Conservation (phyloP, 2,113 vertebrate genomes). For the Malaclemys terrapin region DNA sequence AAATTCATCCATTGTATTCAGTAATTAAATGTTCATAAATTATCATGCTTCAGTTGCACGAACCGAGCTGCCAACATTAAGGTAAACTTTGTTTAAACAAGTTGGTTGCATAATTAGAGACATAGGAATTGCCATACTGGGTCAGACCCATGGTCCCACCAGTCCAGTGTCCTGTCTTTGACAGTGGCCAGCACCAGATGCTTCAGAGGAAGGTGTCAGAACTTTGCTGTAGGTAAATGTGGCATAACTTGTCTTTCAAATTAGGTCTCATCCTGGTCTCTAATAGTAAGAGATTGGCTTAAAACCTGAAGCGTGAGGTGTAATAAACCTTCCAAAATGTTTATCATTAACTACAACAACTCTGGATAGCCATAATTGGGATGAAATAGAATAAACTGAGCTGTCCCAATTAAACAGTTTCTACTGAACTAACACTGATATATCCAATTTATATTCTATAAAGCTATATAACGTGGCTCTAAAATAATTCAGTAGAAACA, state of each 20-base stretch:
- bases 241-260: background rate
- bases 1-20: background rate
- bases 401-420: background rate
- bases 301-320: background rate
- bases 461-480: background rate
- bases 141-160: background rate
- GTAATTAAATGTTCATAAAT: background rate
- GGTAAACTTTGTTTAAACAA: background rate
- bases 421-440: background rate
- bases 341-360: slow-evolving; percentile 2
- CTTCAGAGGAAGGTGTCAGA: background rate
- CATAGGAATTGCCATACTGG: background rate
- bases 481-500: background rate
- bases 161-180: background rate
- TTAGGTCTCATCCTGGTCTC: background rate
- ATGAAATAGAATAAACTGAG: slow-evolving; percentile 4
- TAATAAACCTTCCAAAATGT: background rate
- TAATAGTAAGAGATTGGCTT: background rate
- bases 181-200: background rate
- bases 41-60: background rate
- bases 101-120: background rate
- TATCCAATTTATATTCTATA: background rate
- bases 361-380: background rate
- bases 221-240: background rate
- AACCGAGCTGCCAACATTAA: background rate